These are phyloP conservation scores for Sarcophilus harrisii DNA, from an alignment of 2,797 vertebrate genomes.

Conservation along the genomic window DNA sequence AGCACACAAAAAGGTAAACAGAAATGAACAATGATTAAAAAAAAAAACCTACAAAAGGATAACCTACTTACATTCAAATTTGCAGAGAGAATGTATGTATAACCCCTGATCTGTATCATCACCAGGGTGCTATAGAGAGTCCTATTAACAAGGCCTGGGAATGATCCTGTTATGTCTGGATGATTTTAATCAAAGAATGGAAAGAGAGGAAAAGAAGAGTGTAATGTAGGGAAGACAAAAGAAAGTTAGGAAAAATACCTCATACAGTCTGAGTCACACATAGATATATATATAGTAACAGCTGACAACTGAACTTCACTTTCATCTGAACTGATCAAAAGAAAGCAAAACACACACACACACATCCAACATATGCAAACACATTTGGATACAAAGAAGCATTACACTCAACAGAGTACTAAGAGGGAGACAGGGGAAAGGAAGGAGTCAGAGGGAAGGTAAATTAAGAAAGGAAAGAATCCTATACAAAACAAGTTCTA, in stretches of 20 bases:
- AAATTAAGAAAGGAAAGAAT: neutral
- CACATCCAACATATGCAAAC: neutral
- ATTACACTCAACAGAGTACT: neutral
- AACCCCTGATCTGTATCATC: neutral
- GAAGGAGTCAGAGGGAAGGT: neutral
- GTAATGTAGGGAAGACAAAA: neutral
- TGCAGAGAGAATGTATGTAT: neutral
- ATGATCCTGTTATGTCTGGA: neutral
- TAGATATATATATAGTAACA: neutral
- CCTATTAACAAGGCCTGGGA: neutral
- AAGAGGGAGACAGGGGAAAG: neutral
- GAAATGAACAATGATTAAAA: neutral
- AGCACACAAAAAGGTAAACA: neutral
- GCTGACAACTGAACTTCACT: neutral
- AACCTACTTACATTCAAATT: neutral
- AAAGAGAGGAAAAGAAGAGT: neutral
- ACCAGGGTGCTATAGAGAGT: neutral
- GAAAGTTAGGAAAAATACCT: neutral
- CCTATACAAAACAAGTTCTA: neutral
- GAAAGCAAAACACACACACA: neutral
- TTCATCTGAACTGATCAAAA: neutral
- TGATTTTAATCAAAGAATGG: neutral
- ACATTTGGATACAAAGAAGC: neutral
- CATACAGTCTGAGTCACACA: neutral
- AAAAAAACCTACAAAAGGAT: neutral